A percentile compares a stretch with the other conserved stretches of the same genome.
phyloP scores from a whole-genome alignment of 2,113 vertebrate genomes.

The Etia nguti region DNA sequence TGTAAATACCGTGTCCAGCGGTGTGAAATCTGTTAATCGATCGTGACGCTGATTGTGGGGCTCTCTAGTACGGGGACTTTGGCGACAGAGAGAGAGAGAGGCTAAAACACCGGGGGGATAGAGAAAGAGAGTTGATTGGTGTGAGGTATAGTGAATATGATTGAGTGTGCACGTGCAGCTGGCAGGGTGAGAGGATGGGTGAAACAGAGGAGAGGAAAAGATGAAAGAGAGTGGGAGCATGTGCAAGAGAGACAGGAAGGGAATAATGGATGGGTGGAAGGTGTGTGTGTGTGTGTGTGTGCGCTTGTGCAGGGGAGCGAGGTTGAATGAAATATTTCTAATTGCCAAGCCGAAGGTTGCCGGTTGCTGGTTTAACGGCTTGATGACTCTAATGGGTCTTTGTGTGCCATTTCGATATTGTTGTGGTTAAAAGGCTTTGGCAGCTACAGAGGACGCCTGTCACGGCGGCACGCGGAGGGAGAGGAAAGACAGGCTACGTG shows the following conservation, averaged over 20 bases:
- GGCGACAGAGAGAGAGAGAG: neutral
- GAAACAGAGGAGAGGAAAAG: neutral
- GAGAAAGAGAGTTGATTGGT: neutral
- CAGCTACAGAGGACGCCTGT: conserved; percentile 34
- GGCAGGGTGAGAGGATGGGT: neutral
- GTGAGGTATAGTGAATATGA: conserved; percentile 6
- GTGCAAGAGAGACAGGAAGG: conserved; percentile 3
- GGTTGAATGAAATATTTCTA: conserved; percentile 36
- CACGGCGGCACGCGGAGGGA: conserved; percentile 7
- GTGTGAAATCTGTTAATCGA: conserved; percentile 52
- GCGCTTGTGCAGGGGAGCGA: neutral
- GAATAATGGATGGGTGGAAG: neutral
- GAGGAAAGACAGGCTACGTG: neutral
- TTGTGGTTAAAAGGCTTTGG: conserved; percentile 58
- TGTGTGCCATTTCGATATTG: conserved; percentile 56
- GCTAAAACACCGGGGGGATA: neutral
- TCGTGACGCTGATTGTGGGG: conserved; percentile 37
- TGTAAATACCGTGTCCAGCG: conserved; percentile 13
- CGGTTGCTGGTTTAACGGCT: conserved; percentile 38
- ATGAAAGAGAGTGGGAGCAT: conserved; percentile 18
- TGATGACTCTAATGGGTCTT: conserved; percentile 57
- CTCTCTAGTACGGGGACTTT: neutral
- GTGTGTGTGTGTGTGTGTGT: neutral
- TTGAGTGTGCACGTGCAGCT: conserved; percentile 11
- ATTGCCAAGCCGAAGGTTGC: conserved; percentile 43